A percentile compares a stretch with the other conserved stretches of the same genome.
Conservation (phyloP, 2,888 invertebrate genomes). For the Drosophila maculinotata region DNA sequence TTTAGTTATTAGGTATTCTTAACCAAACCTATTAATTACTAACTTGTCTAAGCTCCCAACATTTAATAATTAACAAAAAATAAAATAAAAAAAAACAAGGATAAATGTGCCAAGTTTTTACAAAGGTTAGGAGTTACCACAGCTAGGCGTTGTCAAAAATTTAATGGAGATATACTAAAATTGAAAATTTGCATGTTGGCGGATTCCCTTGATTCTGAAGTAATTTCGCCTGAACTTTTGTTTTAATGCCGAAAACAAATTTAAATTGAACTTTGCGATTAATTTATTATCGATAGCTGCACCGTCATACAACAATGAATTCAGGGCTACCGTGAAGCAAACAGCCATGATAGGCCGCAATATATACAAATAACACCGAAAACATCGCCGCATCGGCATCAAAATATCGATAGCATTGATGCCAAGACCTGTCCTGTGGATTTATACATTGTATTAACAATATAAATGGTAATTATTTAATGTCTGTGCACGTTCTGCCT, state of each 20-base stretch:
- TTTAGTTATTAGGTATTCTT: too few species aligned
- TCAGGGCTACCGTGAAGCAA: constrained; percentile 12
- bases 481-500: background rate
- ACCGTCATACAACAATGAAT: background rate
- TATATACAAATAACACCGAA: constrained; percentile 11
- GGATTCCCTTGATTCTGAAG: too few species aligned
- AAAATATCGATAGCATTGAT: constrained; percentile 47
- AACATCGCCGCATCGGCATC: constrained; percentile 35
- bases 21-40: too few species aligned
- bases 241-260: background rate
- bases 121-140: too few species aligned
- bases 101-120: too few species aligned
- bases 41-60: too few species aligned
- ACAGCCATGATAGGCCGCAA: constrained; percentile 11
- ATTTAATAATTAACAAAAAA: too few species aligned
- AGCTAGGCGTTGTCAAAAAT: too few species aligned
- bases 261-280: background rate
- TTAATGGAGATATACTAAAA: too few species aligned
- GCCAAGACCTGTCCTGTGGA: constrained; percentile 47
- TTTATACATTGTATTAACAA: constrained; percentile 41
- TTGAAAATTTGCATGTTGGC: too few species aligned
- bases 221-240: too few species aligned
- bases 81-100: too few species aligned
- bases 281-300: constrained; percentile 8
- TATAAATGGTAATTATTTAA: constrained; percentile 51